A percentile compares a stretch with the other conserved stretches of the same genome.
phyloP scores from a whole-genome alignment of 1,140 invertebrate genomes.

The Lepidurus packardi region DNA sequence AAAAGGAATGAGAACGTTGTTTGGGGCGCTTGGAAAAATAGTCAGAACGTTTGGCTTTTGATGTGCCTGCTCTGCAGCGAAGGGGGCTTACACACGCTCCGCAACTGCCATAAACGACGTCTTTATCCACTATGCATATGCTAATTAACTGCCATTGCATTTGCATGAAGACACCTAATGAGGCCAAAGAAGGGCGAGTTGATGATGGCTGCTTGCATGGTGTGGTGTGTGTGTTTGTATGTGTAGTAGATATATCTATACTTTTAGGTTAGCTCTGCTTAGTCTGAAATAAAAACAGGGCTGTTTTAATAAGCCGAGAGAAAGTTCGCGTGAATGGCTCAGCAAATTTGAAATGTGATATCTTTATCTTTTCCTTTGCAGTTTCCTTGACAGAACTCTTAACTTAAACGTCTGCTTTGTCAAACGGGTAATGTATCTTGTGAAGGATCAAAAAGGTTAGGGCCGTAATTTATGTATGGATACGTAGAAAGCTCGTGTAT shows the following conservation, averaged over 20 bases:
- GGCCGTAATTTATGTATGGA: not conserved
- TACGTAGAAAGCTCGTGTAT: not conserved
- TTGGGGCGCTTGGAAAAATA: not conserved
- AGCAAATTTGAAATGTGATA: no score
- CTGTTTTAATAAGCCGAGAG: constrained; percentile 8
- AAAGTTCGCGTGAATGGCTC: not conserved
- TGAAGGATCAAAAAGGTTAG: not conserved
- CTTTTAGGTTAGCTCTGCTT: not conserved
- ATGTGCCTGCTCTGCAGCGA: not conserved
- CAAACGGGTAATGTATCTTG: not conserved
- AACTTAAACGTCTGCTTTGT: not conserved
- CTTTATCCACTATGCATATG: constrained; percentile 15
- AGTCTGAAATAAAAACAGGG: not conserved
- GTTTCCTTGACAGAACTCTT: not conserved
- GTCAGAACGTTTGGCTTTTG: constrained; percentile 10
- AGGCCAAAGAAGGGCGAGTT: constrained; percentile 1
- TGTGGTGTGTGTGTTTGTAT: not conserved
- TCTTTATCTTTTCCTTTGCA: not conserved
- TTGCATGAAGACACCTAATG: constrained; percentile 18
- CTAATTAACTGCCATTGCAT: constrained; percentile 22
- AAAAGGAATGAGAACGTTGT: no score
- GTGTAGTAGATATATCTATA: not conserved
- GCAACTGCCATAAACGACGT: constrained; percentile 17
- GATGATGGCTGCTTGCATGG: not conserved
- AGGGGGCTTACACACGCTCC: not conserved